phyloP scores from a whole-genome alignment of 2,797 vertebrate species.

The Coranthus polyacanthus region DNA sequence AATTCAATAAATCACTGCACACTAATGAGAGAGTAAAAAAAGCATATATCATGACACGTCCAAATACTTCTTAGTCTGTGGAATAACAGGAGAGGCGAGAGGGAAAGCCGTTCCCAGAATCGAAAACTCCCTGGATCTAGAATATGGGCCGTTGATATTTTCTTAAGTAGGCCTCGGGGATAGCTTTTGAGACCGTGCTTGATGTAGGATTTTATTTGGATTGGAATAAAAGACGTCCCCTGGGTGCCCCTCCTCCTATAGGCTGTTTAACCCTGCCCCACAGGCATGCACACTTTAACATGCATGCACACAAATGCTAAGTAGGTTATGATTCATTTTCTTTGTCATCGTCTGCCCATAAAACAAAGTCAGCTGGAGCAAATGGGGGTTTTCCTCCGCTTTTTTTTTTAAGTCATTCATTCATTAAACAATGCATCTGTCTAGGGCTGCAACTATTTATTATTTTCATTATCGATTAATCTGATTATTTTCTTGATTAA shows the following conservation, averaged over 20 bases:
- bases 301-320: conserved; percentile 59
- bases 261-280: conserved; percentile 69
- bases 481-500: no score
- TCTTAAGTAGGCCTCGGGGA: conserved; percentile 79
- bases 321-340: conserved; percentile 80
- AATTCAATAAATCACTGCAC: conserved; percentile 66
- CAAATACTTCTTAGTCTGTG: conserved; percentile 53
- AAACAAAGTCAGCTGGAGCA: conserved; percentile 65
- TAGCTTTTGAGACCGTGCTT: conserved; percentile 68
- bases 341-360: conserved; percentile 72
- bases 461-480: background rate
- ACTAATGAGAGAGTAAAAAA: conserved; percentile 60
- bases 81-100: conserved; percentile 60
- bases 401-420: conserved; percentile 70
- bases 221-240: conserved; percentile 79
- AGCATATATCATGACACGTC: conserved; percentile 59
- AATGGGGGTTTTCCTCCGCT: conserved; percentile 57
- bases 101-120: conserved; percentile 59
- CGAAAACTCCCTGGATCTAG: conserved; percentile 59
- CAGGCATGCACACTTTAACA: conserved; percentile 28
- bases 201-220: conserved; percentile 82
- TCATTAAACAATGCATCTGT: conserved; percentile 44
- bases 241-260: conserved; percentile 66
- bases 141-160: conserved; percentile 70
- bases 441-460: background rate